Conservation (phyloP, 2,113 vertebrate genomes). For the Neofelis nebulosa region DNA sequence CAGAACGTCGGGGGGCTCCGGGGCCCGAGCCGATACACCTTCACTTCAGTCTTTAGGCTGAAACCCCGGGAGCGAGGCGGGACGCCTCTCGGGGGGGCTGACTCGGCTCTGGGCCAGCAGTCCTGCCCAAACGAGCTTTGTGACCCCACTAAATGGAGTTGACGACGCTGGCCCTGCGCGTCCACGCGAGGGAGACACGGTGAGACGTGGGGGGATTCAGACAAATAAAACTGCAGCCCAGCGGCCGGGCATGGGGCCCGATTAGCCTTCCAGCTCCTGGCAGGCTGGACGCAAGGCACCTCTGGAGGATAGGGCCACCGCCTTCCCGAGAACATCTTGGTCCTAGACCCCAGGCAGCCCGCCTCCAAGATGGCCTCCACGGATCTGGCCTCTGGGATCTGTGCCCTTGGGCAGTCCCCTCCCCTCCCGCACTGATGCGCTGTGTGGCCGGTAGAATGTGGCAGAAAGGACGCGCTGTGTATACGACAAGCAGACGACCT, state of each 20-base stretch:
- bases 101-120: accelerated
- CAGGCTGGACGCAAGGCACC: background rate
- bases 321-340: background rate
- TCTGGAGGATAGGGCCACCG: background rate
- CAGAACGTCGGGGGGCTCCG: background rate
- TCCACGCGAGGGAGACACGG: background rate
- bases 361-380: background rate
- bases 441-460: accelerated
- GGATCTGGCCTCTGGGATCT: accelerated
- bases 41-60: background rate
- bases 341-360: accelerated
- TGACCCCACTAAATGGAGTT: background rate
- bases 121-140: background rate
- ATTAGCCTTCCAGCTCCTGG: background rate
- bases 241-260: background rate
- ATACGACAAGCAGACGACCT: too few relatives aligned
- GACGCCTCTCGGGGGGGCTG: too few relatives aligned
- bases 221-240: background rate
- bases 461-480: background rate
- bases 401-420: accelerated
- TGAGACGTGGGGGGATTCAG: accelerated
- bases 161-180: background rate
- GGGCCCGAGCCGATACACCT: background rate
- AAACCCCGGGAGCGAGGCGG: background rate
- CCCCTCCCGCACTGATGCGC: background rate